phyloP scores from a whole-genome alignment of 1,140 invertebrate genomes.

The Danaus plexippus region DNA sequence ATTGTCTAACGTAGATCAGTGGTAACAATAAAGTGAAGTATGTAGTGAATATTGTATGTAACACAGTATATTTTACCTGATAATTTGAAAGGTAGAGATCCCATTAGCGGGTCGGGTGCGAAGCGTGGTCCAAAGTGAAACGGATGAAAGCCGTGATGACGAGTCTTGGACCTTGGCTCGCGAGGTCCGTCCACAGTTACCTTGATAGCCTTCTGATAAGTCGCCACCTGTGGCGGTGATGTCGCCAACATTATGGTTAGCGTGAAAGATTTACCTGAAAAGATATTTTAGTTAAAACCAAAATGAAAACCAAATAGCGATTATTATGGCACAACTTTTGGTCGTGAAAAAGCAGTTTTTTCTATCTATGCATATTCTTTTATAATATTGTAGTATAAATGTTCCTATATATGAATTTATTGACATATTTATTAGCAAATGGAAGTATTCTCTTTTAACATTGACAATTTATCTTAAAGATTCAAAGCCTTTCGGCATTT shows the following conservation, averaged over 20 bases:
- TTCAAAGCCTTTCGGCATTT: constrained; percentile 3
- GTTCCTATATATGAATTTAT: neutral
- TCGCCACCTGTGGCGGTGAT: constrained; percentile 92
- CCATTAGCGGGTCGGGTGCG: constrained; percentile 84
- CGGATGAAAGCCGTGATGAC: constrained; percentile 88
- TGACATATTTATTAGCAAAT: neutral
- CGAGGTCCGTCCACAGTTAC: constrained; percentile 98
- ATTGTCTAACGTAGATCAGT: no score
- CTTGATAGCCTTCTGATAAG: constrained; percentile 96
- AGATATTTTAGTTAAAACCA: neutral
- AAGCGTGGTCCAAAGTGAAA: constrained; percentile 89
- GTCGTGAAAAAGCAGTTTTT: neutral
- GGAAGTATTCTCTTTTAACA: neutral
- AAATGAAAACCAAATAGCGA: constrained; percentile 2
- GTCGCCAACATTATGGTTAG: constrained; percentile 95
- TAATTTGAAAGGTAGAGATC: constrained; percentile 85
- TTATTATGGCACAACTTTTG: neutral
- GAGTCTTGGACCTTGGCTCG: constrained; percentile 94
- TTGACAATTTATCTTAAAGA: neutral
- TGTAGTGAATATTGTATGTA: no score
- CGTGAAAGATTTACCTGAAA: constrained; percentile 96
- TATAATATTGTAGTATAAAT: no score
- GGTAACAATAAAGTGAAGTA: neutral
- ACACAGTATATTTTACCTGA: constrained; percentile 75
- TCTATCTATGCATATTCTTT: no score